Evolutionary conservation across 2,888 invertebrate genomes (phyloP).

Genomic region (Quadriops clusia): DNA sequence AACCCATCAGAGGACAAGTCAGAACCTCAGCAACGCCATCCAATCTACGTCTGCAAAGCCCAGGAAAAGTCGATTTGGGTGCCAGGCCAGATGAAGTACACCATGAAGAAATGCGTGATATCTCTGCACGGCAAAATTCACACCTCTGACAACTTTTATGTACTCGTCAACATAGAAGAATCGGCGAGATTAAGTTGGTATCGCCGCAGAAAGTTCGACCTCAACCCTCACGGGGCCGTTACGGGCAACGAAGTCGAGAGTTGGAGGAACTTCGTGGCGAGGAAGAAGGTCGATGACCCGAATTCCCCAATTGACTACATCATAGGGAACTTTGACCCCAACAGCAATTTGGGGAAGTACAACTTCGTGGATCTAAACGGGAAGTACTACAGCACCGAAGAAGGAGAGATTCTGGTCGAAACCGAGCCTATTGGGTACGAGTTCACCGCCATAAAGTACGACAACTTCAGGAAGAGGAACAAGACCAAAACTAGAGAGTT

Average conservation of each 20-base stretch:
- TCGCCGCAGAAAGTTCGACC: conserved; percentile 57
- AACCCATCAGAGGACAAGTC: conserved; percentile 28
- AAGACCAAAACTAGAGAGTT: conserved; percentile 29
- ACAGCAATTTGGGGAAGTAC: conserved; percentile 54
- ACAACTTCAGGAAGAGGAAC: conserved; percentile 32
- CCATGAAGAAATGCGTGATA: conserved; percentile 51
- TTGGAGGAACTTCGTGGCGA: conserved; percentile 28
- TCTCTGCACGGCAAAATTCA: conserved; percentile 47
- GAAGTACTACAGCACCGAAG: conserved; percentile 44
- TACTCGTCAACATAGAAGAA: conserved; percentile 65
- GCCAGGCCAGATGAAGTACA: conserved; percentile 51
- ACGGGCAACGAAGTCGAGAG: conserved; percentile 41
- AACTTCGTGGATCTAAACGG: conserved; percentile 53
- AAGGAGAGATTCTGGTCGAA: conserved; percentile 69
- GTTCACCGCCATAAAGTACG: conserved; percentile 40
- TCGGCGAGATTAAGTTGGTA: conserved; percentile 67
- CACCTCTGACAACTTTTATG: conserved; percentile 48
- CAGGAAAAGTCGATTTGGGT: conserved; percentile 61
- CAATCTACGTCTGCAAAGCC: conserved; percentile 64
- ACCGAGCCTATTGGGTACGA: conserved; percentile 70
- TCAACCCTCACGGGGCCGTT: conserved; percentile 57
- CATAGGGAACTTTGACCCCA: conserved; percentile 59
- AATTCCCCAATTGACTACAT: conserved; percentile 36
- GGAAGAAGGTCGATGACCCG: conserved; percentile 19
- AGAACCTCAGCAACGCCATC: conserved; percentile 21